phyloP scores from a whole-genome alignment of 2,888 invertebrate genomes.

The Standfussiana lucernea region DNA sequence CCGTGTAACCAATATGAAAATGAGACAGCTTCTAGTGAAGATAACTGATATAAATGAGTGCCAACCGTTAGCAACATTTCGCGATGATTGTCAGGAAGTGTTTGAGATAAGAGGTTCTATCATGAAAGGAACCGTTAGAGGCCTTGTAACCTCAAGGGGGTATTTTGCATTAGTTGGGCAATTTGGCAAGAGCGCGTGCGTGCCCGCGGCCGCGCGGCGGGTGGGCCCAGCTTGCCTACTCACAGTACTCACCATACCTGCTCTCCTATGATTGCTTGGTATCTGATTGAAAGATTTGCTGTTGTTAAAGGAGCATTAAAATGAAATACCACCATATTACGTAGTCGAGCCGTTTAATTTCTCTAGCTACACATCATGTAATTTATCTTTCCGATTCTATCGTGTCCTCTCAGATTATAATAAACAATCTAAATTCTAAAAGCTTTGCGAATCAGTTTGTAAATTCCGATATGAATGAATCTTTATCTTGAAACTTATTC shows the following conservation, averaged over 20 bases:
- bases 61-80: slow-evolving; percentile 28
- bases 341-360: slow-evolving; percentile 33
- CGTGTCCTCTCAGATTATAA: slow-evolving; percentile 35
- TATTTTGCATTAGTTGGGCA: slow-evolving; percentile 71
- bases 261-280: slow-evolving; percentile 76
- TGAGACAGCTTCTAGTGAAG: neutral
- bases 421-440: slow-evolving; percentile 48
- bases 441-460: slow-evolving; percentile 49
- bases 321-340: slow-evolving; percentile 42
- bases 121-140: slow-evolving; percentile 78
- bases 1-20: slow-evolving; percentile 20
- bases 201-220: slow-evolving; percentile 83
- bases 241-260: slow-evolving; percentile 74
- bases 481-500: slow-evolving; percentile 54
- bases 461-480: slow-evolving; percentile 55
- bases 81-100: slow-evolving; percentile 44
- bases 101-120: slow-evolving; percentile 68
- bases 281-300: slow-evolving; percentile 73
- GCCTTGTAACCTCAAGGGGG: slow-evolving; percentile 59
- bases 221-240: slow-evolving; percentile 81
- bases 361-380: slow-evolving; percentile 16
- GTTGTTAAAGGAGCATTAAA: slow-evolving; percentile 51
- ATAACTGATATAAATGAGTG: neutral
- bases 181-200: slow-evolving; percentile 83
- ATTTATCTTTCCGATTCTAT: slow-evolving; percentile 40